Base-by-base conservation (phyloP, 2,888 invertebrate genomes). In the Meliscaeva auricollis region DNA sequence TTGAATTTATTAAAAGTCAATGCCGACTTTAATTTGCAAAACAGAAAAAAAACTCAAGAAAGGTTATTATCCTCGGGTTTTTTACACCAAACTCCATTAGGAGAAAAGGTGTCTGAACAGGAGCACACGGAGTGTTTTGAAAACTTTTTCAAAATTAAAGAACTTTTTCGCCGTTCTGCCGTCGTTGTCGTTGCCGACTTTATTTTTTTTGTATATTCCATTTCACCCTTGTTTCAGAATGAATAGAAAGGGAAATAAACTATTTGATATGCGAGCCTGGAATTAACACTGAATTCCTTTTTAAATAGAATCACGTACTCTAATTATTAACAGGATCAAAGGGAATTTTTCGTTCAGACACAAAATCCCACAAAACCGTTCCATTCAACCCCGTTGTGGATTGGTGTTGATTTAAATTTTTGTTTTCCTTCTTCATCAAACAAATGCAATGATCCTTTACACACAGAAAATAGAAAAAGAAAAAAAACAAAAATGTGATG, bases 291-390 rank as follows among this genome's bases (percentile, higher is more conserved):
- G 50, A 69, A 85, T 80, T 76, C 73, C 72, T 72, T 76, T 76
- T 77, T 73, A 85, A 85, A 85, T 77, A 81, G 76, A 85, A 85
- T 80, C 85, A 85, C 85, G 85, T 85, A 85, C 85, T 81, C 73
- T 81, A 77, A 81, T 85, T 85, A 85, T 77, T 72, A 73, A 81
- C 73, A 81, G 85, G 85, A 85, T 85, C 85, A 85, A 85, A 85
- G 85, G 73, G 58, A 85, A 79, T 66, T 77, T 70, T 50, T 20
- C 38, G 11, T 52, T 41, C 50, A 68, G 73, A 26, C 44, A 20
- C 17, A 44, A 69, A 69, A 56, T 56, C 68, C 52, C 44, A 50
- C 22, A 22, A 26, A 3, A 9, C 17, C 15, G 1, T 7, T 13
- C 17, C 35, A 52, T n/a, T n/a, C 52, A 2, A 22, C 15, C 2